Conservation (phyloP, 2,113 vertebrate genomes). For the Rissa tridactyla region DNA sequence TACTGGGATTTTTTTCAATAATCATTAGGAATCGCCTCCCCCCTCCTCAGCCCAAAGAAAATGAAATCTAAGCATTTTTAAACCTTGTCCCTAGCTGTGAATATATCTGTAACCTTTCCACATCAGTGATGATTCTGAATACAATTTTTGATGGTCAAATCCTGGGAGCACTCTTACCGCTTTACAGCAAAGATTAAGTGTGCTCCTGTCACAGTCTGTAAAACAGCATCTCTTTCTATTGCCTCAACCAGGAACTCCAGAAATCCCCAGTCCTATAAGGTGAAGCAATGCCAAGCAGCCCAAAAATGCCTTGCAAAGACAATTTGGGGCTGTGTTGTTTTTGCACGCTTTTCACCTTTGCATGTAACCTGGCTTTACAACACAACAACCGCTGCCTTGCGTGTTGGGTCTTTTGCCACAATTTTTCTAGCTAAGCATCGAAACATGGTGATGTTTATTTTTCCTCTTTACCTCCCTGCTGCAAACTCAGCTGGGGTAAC, state of each 20-base stretch:
- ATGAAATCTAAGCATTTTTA: not conserved
- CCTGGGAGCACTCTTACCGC: not conserved
- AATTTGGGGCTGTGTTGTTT: not conserved
- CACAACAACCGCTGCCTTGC: not conserved
- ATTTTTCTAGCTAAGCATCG: not conserved
- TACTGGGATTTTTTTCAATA: not conserved
- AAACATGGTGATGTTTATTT: not conserved
- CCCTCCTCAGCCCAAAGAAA: not conserved
- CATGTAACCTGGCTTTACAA: not conserved
- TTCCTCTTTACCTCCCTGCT: not conserved
- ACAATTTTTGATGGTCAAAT: not conserved
- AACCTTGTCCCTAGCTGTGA: not conserved
- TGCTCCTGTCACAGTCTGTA: not conserved
- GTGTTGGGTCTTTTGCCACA: not conserved
- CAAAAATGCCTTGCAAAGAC: not conserved
- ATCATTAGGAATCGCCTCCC: not conserved
- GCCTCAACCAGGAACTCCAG: fast-evolving
- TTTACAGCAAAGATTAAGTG: not conserved
- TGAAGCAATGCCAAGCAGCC: not conserved
- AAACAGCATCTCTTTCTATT: not conserved
- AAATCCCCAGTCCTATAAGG: not conserved
- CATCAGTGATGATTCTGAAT: not conserved
- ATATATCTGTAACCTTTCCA: not conserved
- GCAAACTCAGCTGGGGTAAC: not conserved
- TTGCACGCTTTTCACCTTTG: not conserved